phyloP scores from a whole-genome alignment of 2,113 vertebrate species.

The Psephotus haematonotus region DNA sequence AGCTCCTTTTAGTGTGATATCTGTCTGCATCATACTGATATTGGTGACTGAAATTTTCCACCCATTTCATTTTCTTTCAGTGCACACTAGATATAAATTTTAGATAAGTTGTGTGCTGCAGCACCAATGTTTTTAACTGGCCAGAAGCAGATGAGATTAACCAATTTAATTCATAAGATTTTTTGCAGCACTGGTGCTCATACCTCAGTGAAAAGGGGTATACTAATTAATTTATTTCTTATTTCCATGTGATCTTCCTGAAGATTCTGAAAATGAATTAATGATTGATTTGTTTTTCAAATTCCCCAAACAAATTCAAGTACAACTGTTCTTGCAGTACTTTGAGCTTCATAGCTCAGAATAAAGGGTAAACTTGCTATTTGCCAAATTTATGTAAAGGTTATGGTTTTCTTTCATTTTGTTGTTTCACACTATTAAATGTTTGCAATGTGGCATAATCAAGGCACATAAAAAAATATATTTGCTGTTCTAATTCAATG shows the following conservation, averaged over 20 bases:
- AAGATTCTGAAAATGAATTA: not conserved
- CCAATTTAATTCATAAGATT: not conserved
- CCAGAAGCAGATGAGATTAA: not conserved
- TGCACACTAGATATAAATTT: not conserved
- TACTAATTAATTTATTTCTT: not conserved
- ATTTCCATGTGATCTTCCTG: not conserved
- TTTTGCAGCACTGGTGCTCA: not conserved
- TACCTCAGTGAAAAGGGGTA: not conserved
- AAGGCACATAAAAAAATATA: not conserved
- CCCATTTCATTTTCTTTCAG: not conserved
- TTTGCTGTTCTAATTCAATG: constrained; percentile 39
- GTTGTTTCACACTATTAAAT: constrained; percentile 21
- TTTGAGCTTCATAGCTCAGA: not conserved
- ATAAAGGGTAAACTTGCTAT: not conserved
- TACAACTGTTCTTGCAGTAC: not conserved
- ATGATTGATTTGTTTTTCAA: not conserved
- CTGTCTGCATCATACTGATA: not conserved
- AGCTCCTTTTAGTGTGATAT: not conserved
- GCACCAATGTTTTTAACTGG: not conserved
- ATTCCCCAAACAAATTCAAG: not conserved
- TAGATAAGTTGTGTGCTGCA: not conserved
- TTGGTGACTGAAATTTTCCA: not conserved
- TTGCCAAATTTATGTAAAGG: constrained; percentile 9
- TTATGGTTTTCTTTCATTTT: constrained; percentile 45
- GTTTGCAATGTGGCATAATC: constrained; percentile 28